Evolutionary conservation across 2,888 invertebrate genomes (phyloP).

Genomic region (Hermodice carunculata): DNA sequence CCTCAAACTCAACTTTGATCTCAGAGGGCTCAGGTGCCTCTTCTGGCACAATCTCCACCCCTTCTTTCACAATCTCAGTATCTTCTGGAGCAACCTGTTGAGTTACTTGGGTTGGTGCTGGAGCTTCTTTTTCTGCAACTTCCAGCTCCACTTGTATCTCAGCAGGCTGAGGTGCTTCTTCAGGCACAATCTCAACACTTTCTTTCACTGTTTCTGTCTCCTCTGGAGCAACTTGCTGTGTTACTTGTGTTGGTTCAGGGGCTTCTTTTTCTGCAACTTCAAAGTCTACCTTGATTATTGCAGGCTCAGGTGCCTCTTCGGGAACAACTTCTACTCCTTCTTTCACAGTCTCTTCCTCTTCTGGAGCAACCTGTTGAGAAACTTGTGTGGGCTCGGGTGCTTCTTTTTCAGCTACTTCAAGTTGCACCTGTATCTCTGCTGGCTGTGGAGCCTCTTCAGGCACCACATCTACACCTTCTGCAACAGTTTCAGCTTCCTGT

Average conservation of each 20-base stretch:
- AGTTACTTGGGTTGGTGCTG: too few species aligned
- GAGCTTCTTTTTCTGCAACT: constrained; percentile 8
- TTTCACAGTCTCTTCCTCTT: not conserved
- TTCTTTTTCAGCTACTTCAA: too few species aligned
- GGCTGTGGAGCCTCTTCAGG: constrained; percentile 33
- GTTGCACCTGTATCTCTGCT: constrained; percentile 19
- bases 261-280: too few species aligned
- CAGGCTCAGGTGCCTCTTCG: constrained; percentile 35
- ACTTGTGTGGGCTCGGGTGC: too few species aligned
- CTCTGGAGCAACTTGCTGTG: too few species aligned
- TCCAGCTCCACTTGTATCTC: too few species aligned
- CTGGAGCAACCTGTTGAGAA: too few species aligned
- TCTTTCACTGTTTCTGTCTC: too few species aligned
- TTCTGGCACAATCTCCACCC: constrained; percentile 23
- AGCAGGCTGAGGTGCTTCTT: too few species aligned
- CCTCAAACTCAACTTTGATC: constrained; percentile 22
- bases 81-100: not conserved
- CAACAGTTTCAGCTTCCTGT: not conserved
- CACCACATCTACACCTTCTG: not conserved
- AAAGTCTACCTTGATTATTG: constrained; percentile 23
- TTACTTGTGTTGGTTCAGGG: too few species aligned
- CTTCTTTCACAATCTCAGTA: not conserved
- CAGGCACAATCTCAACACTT: too few species aligned
- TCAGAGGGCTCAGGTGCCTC: too few species aligned
- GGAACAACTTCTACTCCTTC: constrained; percentile 1